Evolutionary conservation across 2,113 vertebrate genomes (phyloP).

Genomic region (Picathartes gymnocephalus): DNA sequence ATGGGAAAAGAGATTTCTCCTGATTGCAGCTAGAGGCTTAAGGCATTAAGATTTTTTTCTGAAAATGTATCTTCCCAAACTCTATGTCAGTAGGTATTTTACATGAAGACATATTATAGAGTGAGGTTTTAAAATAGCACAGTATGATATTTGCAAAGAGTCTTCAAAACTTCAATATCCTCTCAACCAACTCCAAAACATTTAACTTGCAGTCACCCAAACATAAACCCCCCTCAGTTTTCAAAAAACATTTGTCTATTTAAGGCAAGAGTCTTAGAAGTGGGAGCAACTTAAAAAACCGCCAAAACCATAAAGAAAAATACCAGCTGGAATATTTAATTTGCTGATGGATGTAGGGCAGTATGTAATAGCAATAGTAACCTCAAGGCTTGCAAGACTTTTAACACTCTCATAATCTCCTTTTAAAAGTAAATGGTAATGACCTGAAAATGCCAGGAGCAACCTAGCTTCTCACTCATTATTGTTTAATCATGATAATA

Average conservation of each 20-base stretch:
- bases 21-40: background rate
- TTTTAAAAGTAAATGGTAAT: constrained; percentile 21
- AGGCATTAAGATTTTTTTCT: background rate
- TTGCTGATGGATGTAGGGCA: background rate
- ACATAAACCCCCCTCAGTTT: accelerated
- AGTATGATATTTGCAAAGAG: background rate
- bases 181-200: background rate
- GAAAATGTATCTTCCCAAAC: background rate
- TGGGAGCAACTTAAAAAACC: background rate
- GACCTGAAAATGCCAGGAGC: constrained; percentile 63
- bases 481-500: constrained; percentile 59
- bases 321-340: background rate
- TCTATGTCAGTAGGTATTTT: background rate
- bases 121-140: background rate
- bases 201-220: background rate
- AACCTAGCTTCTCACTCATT: constrained; percentile 32
- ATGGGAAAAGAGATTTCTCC: background rate
- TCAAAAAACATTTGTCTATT: background rate
- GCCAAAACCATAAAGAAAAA: background rate
- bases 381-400: background rate
- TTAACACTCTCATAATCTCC: background rate
- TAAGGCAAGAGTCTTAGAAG: background rate
- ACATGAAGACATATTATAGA: background rate
- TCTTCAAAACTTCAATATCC: background rate
- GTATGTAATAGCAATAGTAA: background rate